Conservation (phyloP, 2,888 invertebrate genomes). For the Gymnosoma rotundatum region DNA sequence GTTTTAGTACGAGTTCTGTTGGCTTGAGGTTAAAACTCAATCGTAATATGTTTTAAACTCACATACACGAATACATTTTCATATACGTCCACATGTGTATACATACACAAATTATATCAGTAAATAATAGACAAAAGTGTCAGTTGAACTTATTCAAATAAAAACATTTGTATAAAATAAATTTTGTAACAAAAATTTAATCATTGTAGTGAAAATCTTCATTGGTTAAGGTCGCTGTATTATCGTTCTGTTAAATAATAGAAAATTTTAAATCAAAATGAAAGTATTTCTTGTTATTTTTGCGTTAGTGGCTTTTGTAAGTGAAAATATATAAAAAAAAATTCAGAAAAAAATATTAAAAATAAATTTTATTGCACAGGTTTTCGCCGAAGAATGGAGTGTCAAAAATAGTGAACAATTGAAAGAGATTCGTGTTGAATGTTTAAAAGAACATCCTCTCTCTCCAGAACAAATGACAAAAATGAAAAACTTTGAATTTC, state of each 20-base stretch:
- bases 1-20: conserved; percentile 4
- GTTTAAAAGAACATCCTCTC: conserved; percentile 75
- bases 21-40: conserved; percentile 43
- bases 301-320: conserved; percentile 68
- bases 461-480: conserved; percentile 72
- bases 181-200: conserved; percentile 4
- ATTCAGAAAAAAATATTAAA: background rate
- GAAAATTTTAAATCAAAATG: conserved; percentile 53
- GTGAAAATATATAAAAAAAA: conserved; percentile 12
- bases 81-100: background rate
- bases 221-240: background rate
- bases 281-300: conserved; percentile 70
- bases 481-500: conserved; percentile 76
- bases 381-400: conserved; percentile 76
- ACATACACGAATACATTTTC: no score
- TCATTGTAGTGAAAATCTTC: conserved; percentile 26
- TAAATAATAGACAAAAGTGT: background rate
- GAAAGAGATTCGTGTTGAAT: conserved; percentile 76
- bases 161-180: conserved; percentile 3
- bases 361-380: conserved; percentile 52
- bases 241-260: background rate
- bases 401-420: conserved; percentile 77
- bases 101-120: background rate
- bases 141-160: background rate
- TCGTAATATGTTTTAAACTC: background rate